Conservation (phyloP, 2,888 invertebrate species). For the Plagiodera versicolora region DNA sequence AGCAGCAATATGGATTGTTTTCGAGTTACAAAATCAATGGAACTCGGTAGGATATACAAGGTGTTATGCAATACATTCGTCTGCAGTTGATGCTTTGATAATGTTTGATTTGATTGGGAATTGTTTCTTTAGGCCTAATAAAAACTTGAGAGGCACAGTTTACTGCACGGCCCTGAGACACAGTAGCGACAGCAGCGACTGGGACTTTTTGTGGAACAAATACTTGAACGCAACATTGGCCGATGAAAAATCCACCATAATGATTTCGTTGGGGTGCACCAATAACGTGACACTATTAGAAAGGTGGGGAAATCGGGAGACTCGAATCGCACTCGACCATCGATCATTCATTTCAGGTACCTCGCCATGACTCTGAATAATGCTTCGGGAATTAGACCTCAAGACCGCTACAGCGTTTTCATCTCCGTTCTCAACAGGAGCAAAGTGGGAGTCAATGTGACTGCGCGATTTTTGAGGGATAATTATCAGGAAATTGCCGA, state of each 20-base stretch:
- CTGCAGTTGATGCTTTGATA: no score
- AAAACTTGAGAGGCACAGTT: constrained; percentile 69
- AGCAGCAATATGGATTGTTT: constrained; percentile 50
- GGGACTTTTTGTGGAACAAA: constrained; percentile 63
- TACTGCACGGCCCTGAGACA: constrained; percentile 75
- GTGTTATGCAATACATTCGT: neutral
- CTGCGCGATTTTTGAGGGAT: constrained; percentile 57
- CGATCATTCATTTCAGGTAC: no score
- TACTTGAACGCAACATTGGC: constrained; percentile 62
- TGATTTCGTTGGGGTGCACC: constrained; percentile 71
- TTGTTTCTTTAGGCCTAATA: constrained; percentile 56
- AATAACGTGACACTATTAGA: constrained; percentile 58
- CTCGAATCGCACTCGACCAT: neutral
- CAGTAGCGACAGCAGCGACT: constrained; percentile 61
- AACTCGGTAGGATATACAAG: constrained; percentile 2
- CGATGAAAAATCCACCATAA: constrained; percentile 69
- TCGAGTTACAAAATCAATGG: neutral
- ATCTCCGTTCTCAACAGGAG: constrained; percentile 26
- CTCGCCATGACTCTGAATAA: constrained; percentile 36
- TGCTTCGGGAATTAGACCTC: constrained; percentile 53
- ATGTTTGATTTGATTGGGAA: no score
- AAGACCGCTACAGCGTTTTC: constrained; percentile 49
- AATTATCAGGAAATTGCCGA: constrained; percentile 45
- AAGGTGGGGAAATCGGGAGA: constrained; percentile 15
- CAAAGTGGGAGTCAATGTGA: constrained; percentile 56